Evolutionary conservation across 2,113 vertebrate species (phyloP).

Genomic region (Pelobates fuscus): DNA sequence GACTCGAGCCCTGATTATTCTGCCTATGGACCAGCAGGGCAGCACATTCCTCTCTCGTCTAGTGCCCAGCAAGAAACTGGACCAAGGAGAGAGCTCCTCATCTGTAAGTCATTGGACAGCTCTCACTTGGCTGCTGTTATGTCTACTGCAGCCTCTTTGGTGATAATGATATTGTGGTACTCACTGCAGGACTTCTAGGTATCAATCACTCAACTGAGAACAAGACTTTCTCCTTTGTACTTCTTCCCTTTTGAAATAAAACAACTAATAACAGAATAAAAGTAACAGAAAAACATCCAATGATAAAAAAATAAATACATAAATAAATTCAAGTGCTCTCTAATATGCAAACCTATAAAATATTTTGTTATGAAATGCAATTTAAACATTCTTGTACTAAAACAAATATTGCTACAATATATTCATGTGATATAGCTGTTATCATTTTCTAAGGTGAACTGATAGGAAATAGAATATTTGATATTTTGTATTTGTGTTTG

Average conservation of each 20-base stretch:
- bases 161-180: constrained; percentile 8
- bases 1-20: no score
- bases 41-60: constrained; percentile 21
- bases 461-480: no score
- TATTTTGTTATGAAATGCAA: no score
- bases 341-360: no score
- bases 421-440: no score
- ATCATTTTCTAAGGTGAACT: no score
- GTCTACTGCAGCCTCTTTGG: constrained; percentile 7
- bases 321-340: no score
- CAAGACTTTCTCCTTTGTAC: not conserved
- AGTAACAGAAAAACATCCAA: not conserved
- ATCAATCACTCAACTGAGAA: constrained; percentile 8
- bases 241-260: not conserved
- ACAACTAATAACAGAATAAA: not conserved
- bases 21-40: constrained; percentile 17
- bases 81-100: constrained; percentile 7
- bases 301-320: no score
- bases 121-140: not conserved
- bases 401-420: no score
- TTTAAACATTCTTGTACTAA: no score
- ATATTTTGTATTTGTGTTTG: no score
- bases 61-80: constrained; percentile 7
- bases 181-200: constrained; percentile 7
- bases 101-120: constrained; percentile 38